Base-by-base conservation (phyloP, 2,797 vertebrate species). In the Acanthornis magna region DNA sequence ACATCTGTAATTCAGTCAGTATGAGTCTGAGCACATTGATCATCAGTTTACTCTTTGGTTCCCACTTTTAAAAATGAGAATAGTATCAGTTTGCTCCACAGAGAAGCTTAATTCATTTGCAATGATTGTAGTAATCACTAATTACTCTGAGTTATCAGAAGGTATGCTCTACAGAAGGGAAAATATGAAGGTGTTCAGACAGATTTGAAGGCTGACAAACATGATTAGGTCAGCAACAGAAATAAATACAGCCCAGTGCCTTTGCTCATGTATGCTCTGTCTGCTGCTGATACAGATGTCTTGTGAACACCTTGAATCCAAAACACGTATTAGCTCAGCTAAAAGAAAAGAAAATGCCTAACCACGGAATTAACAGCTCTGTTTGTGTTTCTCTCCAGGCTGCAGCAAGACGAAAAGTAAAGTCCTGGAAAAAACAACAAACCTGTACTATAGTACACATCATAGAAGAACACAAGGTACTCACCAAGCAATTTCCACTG, bases 401-500 rank as follows among this genome's bases (percentile, higher is more conserved):
- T 74, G 32, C 73, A 68, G 51, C 27, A 47, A 81, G 32, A 23
- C 11, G 19, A 9, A 54, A 88, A 58, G 36, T 19, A 2, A 86
- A 86, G 30, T 20, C 38, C 43, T 45, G 21, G 16, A 70, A 32
- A 40, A 91, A 42, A 83, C 9, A 34, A 50, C 16, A 16, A 75
- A n/a, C 34, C 13, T 32, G 20, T 25, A 48, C 25, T 77, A 23
- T 1, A 54, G 50, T 1, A 47, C 55, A 48, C 12, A 11, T 50
- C 19, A 12, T 0, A 8, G 27, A 36, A 55, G 4, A 88, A 26
- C 40, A 57, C 16, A 47, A 85, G 57, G 58, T 45, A 97, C 98
- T 98, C 97, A 99, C 99, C 98, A 10, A 99, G 98, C 98, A 99
- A 98, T 82, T 98, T 98, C 99, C 99, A 99, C 94, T 99, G 99